Conservation (phyloP, 2,888 invertebrate genomes). For the Metallyticus violacea region DNA sequence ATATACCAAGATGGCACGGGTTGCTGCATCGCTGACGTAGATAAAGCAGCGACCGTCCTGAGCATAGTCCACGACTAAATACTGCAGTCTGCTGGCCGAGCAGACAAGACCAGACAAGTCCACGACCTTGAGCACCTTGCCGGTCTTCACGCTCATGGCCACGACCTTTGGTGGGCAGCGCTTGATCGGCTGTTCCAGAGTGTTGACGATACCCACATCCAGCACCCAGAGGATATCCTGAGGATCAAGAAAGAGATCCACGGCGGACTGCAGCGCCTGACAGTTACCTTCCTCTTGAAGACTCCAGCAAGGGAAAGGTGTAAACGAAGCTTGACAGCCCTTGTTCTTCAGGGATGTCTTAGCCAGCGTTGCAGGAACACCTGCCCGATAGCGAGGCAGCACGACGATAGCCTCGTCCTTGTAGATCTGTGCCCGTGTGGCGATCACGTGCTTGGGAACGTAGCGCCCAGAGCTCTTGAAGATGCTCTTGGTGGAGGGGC, state of each 20-base stretch:
- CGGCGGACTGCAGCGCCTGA: conserved; percentile 63
- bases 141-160: conserved; percentile 57
- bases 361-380: conserved; percentile 52
- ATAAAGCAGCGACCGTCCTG: conserved; percentile 49
- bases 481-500: conserved; percentile 52
- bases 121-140: conserved; percentile 58
- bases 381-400: conserved; percentile 59
- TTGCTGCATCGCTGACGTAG: conserved; percentile 67
- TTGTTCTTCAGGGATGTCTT: conserved; percentile 50
- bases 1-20: conserved; percentile 65
- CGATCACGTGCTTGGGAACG: conserved; percentile 57
- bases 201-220: conserved; percentile 68
- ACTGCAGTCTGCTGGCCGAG: conserved; percentile 62
- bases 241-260: conserved; percentile 61
- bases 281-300: conserved; percentile 64
- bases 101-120: conserved; percentile 59
- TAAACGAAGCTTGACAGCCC: conserved; percentile 50
- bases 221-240: conserved; percentile 69
- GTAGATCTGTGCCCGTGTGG: conserved; percentile 57
- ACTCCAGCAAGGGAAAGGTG: conserved; percentile 62
- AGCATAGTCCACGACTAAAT: conserved; percentile 64
- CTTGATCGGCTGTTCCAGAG: conserved; percentile 60
- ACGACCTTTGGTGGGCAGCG: conserved; percentile 68
- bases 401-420: conserved; percentile 56
- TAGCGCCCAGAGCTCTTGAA: conserved; percentile 57